Base-by-base conservation (phyloP, 2,888 invertebrate genomes). In the Oxytorus armatus region DNA sequence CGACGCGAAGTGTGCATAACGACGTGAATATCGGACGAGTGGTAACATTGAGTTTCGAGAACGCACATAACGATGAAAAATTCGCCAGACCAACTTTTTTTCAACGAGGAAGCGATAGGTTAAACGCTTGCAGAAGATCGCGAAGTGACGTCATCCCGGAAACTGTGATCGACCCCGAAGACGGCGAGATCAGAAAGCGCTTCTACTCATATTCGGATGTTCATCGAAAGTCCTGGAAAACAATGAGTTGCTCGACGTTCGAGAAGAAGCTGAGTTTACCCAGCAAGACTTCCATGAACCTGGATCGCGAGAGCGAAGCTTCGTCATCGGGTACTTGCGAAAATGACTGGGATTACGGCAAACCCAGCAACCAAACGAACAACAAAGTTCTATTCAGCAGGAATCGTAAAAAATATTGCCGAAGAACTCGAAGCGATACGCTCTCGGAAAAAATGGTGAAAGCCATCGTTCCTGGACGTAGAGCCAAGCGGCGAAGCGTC, bases 1-100 rank as follows among this genome's bases (percentile, higher is more conserved):
- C 85, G 0, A 85, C 88, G 3, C 83, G 89, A 29, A 89, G 89
- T 75, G 87, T 85, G 14, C 86, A 86, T 44, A 91, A 89, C 68
- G 89, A 90, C 21, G 87, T 84, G n/a, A 89, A 82, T 72, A 78
- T 89, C 36, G 68, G 75, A 21, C 75, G 66, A 14, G 74, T 68
- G 1, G 11, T 61, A 16, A 42, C 42, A 11, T 10, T 21, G 18
- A 81, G 51, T 29, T 63, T 61, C 18, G 77, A 69, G 36, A 79
- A 63, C 21, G 53, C 47, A 18, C 36, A 11, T 36, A 66, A 68
- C 36, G 69, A 77, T 16, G 63, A 47, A 4, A 47, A 63, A 47
- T 16, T 16, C 16, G 0, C 29, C 11, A 44, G 47, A 3, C 11
- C 29, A 10, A 25, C 14, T 16, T 63, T 47, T 63, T 11, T 16